A percentile compares a stretch with the other conserved stretches of the same genome.
phyloP scores from a whole-genome alignment of 2,797 vertebrate genomes.

The Apogon talboti region DNA sequence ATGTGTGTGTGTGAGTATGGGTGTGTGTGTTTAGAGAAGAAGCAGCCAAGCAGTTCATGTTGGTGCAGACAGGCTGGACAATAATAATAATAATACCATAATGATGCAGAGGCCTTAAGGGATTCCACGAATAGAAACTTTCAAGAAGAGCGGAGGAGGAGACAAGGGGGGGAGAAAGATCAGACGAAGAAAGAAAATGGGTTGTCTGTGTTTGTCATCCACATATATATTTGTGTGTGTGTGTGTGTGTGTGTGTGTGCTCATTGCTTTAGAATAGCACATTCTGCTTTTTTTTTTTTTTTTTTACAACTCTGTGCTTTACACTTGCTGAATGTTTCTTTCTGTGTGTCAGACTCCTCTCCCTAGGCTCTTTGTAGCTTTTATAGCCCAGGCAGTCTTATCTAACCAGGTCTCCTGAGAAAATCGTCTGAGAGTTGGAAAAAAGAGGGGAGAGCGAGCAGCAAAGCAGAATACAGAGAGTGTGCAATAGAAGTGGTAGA shows the following conservation, averaged over 20 bases:
- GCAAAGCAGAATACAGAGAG: slow-evolving; percentile 37
- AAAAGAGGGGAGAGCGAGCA: background rate
- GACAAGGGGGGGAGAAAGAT: slow-evolving; percentile 47
- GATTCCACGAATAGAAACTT: slow-evolving; percentile 64
- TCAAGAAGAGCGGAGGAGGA: slow-evolving; percentile 43
- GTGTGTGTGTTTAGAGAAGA: slow-evolving; percentile 19
- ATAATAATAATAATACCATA: slow-evolving; percentile 57
- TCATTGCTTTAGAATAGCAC: slow-evolving; percentile 45
- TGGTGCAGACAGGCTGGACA: slow-evolving; percentile 43
- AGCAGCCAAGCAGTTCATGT: slow-evolving; percentile 32
- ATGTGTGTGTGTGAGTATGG: slow-evolving; percentile 1
- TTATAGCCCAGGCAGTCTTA: slow-evolving; percentile 72
- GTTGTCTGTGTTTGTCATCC: slow-evolving; percentile 65
- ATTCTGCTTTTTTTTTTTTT: slow-evolving; percentile 41
- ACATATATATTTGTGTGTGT: slow-evolving; percentile 40
- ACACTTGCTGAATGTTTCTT: slow-evolving; percentile 66
- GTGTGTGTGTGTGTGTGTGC: slow-evolving; percentile 27
- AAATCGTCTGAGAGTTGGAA: slow-evolving; percentile 41
- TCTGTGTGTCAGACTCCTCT: slow-evolving; percentile 54
- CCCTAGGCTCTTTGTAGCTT: slow-evolving; percentile 65
- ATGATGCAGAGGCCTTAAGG: slow-evolving; percentile 52
- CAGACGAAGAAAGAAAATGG: slow-evolving; percentile 50
- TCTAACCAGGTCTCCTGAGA: slow-evolving; percentile 71
- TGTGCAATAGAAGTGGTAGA: slow-evolving; percentile 40
- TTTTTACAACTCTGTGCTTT: slow-evolving; percentile 37